These are phyloP conservation scores for Dryoscopus gambensis DNA, from an alignment of 2,113 vertebrate genomes.

Conservation along the genomic window DNA sequence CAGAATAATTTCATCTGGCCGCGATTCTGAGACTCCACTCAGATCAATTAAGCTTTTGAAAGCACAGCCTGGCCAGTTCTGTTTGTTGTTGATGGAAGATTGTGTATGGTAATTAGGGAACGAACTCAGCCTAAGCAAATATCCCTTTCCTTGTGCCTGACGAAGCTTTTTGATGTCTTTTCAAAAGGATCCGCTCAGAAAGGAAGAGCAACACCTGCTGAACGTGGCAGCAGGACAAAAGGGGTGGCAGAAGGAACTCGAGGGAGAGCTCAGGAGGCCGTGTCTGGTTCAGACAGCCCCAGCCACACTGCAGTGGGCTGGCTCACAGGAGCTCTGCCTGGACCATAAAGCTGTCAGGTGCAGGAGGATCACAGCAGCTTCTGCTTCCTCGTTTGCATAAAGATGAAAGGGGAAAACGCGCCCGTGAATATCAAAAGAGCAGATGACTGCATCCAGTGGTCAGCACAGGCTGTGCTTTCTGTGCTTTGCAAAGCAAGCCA, in stretches of 20 bases:
- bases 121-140: neutral
- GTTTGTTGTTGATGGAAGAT: neutral
- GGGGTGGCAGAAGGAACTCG: neutral
- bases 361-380: neutral
- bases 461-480: neutral
- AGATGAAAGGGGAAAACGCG: neutral
- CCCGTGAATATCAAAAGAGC: constrained; percentile 14
- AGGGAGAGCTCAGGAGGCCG: neutral
- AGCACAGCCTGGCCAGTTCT: neutral
- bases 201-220: neutral
- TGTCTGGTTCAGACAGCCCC: neutral
- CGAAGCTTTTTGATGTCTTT: neutral
- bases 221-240: neutral
- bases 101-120: neutral
- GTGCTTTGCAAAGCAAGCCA: neutral
- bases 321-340: neutral
- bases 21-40: neutral
- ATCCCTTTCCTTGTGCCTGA: neutral
- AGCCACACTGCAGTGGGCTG: neutral
- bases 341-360: neutral
- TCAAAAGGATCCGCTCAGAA: neutral
- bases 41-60: neutral
- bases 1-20: neutral
- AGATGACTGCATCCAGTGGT: neutral
- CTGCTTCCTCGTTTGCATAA: neutral